Evolutionary conservation across 2,113 vertebrate species (phyloP).

Genomic region (Spheniscus mendiculus): DNA sequence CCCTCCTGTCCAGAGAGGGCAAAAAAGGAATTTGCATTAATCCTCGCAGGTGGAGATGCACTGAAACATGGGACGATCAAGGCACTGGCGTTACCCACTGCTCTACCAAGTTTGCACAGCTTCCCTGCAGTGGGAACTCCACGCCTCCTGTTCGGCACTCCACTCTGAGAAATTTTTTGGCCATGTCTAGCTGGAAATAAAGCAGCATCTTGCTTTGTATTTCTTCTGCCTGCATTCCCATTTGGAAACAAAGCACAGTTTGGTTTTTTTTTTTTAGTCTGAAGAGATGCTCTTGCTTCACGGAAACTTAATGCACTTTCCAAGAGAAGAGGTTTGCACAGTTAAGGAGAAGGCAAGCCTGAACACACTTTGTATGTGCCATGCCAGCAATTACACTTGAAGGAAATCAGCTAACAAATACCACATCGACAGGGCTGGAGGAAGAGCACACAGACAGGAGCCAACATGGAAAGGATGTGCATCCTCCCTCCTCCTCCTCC

Average conservation of each 20-base stretch:
- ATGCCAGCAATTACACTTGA: neutral
- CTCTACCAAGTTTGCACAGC: rapidly evolving
- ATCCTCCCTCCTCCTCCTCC: neutral
- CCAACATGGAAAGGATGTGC: neutral
- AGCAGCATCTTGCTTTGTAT: neutral
- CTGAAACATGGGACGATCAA: neutral
- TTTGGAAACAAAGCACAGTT: neutral
- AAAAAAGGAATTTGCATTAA: neutral
- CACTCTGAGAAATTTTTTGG: rapidly evolving
- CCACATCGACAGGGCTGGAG: neutral
- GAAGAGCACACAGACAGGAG: neutral
- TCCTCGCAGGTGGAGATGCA: neutral
- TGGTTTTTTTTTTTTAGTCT: neutral
- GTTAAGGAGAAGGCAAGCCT: neutral
- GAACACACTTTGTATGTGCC: rapidly evolving
- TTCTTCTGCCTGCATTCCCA: neutral
- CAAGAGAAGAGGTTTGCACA: neutral
- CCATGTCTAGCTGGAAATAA: neutral
- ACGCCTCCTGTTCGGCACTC: neutral
- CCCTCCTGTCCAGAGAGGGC: neutral
- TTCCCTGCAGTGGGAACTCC: neutral
- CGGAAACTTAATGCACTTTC: neutral
- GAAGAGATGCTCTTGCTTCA: neutral
- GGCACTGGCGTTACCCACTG: neutral
- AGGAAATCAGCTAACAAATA: neutral